Percentiles rank a stretch among this genome's conserved stretches.
Conservation (phyloP, 1,140 invertebrate species). For the Sogatella furcifera region DNA sequence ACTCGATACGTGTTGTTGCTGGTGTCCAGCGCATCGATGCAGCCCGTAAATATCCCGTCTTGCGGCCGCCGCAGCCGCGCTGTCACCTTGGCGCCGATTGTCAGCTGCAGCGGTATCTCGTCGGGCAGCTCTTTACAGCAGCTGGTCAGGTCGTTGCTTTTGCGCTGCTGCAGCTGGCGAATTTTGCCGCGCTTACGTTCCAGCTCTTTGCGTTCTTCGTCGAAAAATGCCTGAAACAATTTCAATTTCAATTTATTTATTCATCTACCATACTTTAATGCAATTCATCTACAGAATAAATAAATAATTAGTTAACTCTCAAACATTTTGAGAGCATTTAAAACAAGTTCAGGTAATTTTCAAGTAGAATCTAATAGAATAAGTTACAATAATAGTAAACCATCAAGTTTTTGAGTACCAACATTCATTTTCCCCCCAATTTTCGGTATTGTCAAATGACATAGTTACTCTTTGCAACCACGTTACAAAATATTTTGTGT, state of each 20-base stretch:
- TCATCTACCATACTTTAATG: too few relatives aligned
- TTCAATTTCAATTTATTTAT: neutral
- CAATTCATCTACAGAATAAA: too few relatives aligned
- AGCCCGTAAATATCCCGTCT: constrained; percentile 93
- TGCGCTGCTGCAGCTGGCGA: constrained; percentile 85
- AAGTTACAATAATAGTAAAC: too few relatives aligned
- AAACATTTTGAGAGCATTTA: too few relatives aligned
- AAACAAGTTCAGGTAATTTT: too few relatives aligned
- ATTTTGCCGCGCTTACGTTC: constrained; percentile 88
- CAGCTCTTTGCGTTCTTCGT: constrained; percentile 83
- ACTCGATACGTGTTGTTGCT: constrained; percentile 96
- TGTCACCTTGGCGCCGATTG: constrained; percentile 91
- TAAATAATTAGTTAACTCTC: too few relatives aligned
- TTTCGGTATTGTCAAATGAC: too few relatives aligned
- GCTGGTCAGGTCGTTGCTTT: constrained; percentile 65
- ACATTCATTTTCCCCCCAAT: too few relatives aligned
- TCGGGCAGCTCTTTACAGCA: constrained; percentile 80
- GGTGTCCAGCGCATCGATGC: constrained; percentile 94
- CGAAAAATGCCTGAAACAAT: constrained; percentile 68
- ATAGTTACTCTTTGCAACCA: too few relatives aligned
- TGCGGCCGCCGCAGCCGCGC: neutral
- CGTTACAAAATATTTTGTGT: too few relatives aligned
- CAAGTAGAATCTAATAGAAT: too few relatives aligned
- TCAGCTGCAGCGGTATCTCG: constrained; percentile 90
- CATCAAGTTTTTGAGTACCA: too few relatives aligned